phyloP scores from a whole-genome alignment of 2,888 invertebrate species.

The Lasius platythorax region DNA sequence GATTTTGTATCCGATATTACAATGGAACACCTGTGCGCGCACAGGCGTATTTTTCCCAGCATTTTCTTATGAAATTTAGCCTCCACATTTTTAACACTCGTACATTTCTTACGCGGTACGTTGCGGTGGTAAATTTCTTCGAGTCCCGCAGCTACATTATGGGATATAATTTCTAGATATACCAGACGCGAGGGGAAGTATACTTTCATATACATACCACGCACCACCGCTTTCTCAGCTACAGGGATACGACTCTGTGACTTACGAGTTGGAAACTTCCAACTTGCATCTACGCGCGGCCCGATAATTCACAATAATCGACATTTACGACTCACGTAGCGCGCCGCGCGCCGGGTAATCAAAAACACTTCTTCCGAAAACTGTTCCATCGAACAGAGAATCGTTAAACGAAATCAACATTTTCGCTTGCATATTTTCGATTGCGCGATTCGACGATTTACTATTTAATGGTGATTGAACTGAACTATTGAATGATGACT shows the following conservation, averaged over 20 bases:
- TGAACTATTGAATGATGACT: no score
- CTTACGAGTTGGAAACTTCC: slow-evolving; percentile 56
- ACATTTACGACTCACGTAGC: slow-evolving; percentile 54
- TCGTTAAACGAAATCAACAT: slow-evolving; percentile 20
- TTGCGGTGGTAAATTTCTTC: slow-evolving; percentile 52
- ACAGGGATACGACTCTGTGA: slow-evolving; percentile 49
- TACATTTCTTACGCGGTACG: slow-evolving; percentile 50
- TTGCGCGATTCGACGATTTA: not conserved
- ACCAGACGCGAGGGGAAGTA: slow-evolving; percentile 27
- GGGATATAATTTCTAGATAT: slow-evolving; percentile 53
- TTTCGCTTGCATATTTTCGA: not conserved
- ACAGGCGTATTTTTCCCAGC: slow-evolving; percentile 34
- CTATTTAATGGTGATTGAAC: not conserved
- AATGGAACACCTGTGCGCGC: slow-evolving; percentile 50
- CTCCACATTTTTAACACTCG: slow-evolving; percentile 48
- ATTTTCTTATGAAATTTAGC: slow-evolving; percentile 49
- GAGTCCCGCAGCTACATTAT: slow-evolving; percentile 50
- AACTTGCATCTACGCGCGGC: slow-evolving; percentile 49
- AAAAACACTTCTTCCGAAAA: slow-evolving; percentile 43
- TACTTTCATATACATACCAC: slow-evolving; percentile 44
- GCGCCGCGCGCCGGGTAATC: slow-evolving; percentile 40
- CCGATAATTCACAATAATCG: slow-evolving; percentile 56
- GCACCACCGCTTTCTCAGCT: slow-evolving; percentile 7
- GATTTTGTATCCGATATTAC: slow-evolving; percentile 16
- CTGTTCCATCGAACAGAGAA: slow-evolving; percentile 26